A percentile compares a stretch with the other conserved stretches of the same genome.
phyloP scores from a whole-genome alignment of 2,797 vertebrate species.

The Tauraco hartlaubi region DNA sequence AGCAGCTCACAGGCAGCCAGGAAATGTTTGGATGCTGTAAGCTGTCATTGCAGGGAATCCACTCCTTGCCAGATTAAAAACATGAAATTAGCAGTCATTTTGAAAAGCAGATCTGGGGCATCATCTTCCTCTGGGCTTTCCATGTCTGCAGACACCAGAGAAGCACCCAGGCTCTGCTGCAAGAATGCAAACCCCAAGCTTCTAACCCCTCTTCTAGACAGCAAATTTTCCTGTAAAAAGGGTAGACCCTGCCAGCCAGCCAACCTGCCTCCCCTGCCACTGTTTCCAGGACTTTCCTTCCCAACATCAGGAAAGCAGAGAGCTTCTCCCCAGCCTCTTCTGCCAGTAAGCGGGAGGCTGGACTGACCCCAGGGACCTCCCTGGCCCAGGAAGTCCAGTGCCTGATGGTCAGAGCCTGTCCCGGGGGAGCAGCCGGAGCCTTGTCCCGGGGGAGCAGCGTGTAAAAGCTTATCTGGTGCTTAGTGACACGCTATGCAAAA shows the following conservation, averaged over 20 bases:
- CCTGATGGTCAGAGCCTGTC: neutral
- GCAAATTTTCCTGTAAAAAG: neutral
- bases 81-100: neutral
- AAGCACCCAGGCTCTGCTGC: neutral
- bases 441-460: neutral
- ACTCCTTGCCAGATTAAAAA: neutral
- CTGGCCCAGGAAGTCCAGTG: neutral
- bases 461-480: neutral
- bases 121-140: neutral
- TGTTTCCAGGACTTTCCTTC: neutral
- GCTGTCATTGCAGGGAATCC: neutral
- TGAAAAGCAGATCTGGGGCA: neutral
- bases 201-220: neutral
- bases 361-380: too few relatives aligned
- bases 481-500: neutral
- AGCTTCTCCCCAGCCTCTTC: neutral
- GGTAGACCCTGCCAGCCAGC: neutral
- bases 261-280: neutral
- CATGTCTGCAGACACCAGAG: neutral
- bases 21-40: neutral
- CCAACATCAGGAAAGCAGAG: neutral
- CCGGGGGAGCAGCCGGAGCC: neutral
- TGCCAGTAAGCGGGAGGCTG: neutral
- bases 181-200: neutral
- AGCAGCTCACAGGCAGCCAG: neutral